phyloP scores from a whole-genome alignment of 2,888 invertebrate genomes.

The Rhagium mordax region DNA sequence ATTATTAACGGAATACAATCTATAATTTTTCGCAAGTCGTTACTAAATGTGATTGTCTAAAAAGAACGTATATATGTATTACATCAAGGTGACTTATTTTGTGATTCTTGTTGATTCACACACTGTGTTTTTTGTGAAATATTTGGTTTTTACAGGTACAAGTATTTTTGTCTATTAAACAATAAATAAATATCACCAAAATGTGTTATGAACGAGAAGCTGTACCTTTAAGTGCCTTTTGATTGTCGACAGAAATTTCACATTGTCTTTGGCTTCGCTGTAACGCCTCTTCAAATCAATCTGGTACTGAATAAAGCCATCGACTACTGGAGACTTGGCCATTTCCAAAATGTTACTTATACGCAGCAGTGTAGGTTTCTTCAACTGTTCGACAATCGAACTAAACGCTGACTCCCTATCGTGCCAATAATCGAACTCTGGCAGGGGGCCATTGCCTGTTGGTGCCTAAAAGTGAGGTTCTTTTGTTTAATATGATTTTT shows the following conservation, averaged over 20 bases:
- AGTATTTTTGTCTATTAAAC: too few species aligned
- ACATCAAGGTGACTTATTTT: too few species aligned
- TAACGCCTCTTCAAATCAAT: slow-evolving; percentile 78
- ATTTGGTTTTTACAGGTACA: too few species aligned
- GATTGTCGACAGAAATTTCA: slow-evolving; percentile 83
- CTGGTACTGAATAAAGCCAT: slow-evolving; percentile 76
- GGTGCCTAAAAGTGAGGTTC: slow-evolving; percentile 69
- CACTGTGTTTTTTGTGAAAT: too few species aligned
- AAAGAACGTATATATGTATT: too few species aligned
- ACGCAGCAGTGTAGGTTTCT: slow-evolving; percentile 78
- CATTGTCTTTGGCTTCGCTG: slow-evolving; percentile 83
- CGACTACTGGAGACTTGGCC: slow-evolving; percentile 73
- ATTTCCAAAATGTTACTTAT: slow-evolving; percentile 75
- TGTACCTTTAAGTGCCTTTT: slow-evolving; percentile 80
- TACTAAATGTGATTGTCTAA: slow-evolving; percentile 66
- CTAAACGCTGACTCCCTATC: slow-evolving; percentile 85
- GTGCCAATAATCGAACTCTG: slow-evolving; percentile 91
- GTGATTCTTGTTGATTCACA: too few species aligned
- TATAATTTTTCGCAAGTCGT: slow-evolving; percentile 80
- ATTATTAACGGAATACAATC: slow-evolving; percentile 85
- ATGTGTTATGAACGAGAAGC: too few species aligned
- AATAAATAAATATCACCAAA: too few species aligned
- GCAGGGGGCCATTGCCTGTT: slow-evolving; percentile 84
- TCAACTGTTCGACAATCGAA: slow-evolving; percentile 85
- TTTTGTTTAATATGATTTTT: neutral